Base-by-base conservation (phyloP, 2,797 vertebrate genomes). In the Typhlichthys eigenmanni region DNA sequence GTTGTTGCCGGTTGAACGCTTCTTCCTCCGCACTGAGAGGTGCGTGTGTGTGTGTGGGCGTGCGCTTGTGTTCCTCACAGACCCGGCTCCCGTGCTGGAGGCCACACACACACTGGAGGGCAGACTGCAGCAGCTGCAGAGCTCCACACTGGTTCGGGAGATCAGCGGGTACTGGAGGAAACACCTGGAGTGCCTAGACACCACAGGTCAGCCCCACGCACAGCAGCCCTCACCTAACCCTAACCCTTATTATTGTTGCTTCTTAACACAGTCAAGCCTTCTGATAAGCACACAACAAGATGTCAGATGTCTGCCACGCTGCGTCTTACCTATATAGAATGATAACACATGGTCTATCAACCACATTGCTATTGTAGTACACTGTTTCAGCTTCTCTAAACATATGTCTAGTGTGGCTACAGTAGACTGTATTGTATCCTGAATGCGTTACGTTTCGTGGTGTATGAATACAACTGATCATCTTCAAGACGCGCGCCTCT, bases 1-100 rank as follows among this genome's bases (percentile, higher is more conserved):
- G 13, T 62, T 66, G 52, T 66, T 81, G 16, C 74, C 69, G 45
- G 69, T 63, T 66, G 74, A 55, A 62, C 74, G 47, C 72, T 43
- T 58, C 56, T 60, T 55, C 56, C 58, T 70, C 61, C 54, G 70
- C 56, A 43, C 61, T 59, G 68, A 75, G 50, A 76, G 70, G 59
- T 82, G 78, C 78, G 72, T 83, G 75, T 80, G 51, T 54, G 17
- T 75, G 38, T 70, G 49, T 0, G 11, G 61, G 24, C 4, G 4
- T 29, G 24, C 24, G 24, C 24, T 29, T 29, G 34, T 5, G 71
- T 7, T 38, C n/a, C 62, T 62, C 12, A 1, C 83, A 98, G 97
- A 97, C 82, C 93, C 96, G 0, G 92, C 93, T 65, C 95, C 95
- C 24, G 86, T 96, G 79, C 93, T 97, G 81, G 96, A 97, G 87